phyloP scores from a whole-genome alignment of 2,888 invertebrate species.

The Sthenelais limicola region DNA sequence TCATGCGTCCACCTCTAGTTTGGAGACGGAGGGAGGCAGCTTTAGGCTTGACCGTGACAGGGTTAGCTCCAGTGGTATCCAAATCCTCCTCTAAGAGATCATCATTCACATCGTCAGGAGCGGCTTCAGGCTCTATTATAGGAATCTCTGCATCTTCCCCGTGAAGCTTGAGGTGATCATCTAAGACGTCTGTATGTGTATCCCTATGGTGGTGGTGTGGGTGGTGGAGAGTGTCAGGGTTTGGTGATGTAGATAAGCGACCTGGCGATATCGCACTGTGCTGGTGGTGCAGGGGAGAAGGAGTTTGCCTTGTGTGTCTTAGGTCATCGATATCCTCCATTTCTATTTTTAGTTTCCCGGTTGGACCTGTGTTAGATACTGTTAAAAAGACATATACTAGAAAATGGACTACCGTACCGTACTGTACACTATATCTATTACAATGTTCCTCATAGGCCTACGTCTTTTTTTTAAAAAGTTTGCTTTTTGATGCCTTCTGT shows the following conservation, averaged over 20 bases:
- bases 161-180: not conserved
- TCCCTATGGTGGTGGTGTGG: not conserved
- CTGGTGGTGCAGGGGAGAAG: not conserved
- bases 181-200: not conserved
- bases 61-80: conserved; percentile 10
- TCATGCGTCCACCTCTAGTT: conserved; percentile 18
- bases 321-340: too few species aligned
- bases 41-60: not conserved
- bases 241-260: too few species aligned
- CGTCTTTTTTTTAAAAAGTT: too few species aligned
- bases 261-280: not conserved
- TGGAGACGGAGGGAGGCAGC: conserved; percentile 10
- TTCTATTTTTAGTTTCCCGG: too few species aligned
- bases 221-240: not conserved
- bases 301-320: too few species aligned
- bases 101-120: not conserved
- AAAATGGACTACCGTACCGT: too few species aligned
- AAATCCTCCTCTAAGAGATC: conserved; percentile 2
- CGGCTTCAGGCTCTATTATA: not conserved
- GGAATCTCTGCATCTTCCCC: not conserved
- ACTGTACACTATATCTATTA: too few species aligned
- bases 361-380: too few species aligned
- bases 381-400: too few species aligned
- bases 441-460: too few species aligned
- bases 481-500: too few species aligned